phyloP scores from a whole-genome alignment of 2,113 vertebrate genomes.

The Rhagologus leucostigma region DNA sequence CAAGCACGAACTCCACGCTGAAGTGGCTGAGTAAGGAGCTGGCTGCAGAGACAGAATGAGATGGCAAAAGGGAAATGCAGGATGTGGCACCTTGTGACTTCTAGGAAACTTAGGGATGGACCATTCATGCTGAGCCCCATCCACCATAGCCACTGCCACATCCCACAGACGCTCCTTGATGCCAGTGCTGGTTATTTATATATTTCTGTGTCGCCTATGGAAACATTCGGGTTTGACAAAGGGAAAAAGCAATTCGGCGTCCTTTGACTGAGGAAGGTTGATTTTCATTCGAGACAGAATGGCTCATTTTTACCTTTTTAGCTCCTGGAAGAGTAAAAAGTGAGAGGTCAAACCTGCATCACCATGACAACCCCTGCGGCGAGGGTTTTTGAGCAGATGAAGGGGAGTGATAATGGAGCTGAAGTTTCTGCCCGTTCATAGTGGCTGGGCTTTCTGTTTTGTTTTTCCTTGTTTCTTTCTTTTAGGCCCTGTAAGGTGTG shows the following conservation, averaged over 20 bases:
- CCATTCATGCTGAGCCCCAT: not conserved
- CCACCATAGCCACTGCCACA: fast-evolving
- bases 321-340: constrained; percentile 76
- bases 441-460: not conserved
- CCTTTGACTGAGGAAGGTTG: constrained; percentile 65
- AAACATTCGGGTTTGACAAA: constrained; percentile 60
- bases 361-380: constrained; percentile 76
- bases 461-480: not conserved
- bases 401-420: constrained; percentile 67
- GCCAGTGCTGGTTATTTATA: not conserved
- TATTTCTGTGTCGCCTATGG: not conserved
- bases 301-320: constrained; percentile 76
- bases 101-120: not conserved
- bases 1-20: not conserved
- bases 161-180: not conserved
- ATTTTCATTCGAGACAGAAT: constrained; percentile 75
- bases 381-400: constrained; percentile 65
- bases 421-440: constrained; percentile 55
- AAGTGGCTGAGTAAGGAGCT: not conserved
- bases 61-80: fast-evolving
- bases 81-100: not conserved
- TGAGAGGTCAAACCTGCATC: constrained; percentile 77
- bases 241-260: constrained; percentile 53
- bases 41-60: not conserved
- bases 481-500: not conserved